Conservation (phyloP, 2,797 vertebrate species). For the Argyrosomus regius region DNA sequence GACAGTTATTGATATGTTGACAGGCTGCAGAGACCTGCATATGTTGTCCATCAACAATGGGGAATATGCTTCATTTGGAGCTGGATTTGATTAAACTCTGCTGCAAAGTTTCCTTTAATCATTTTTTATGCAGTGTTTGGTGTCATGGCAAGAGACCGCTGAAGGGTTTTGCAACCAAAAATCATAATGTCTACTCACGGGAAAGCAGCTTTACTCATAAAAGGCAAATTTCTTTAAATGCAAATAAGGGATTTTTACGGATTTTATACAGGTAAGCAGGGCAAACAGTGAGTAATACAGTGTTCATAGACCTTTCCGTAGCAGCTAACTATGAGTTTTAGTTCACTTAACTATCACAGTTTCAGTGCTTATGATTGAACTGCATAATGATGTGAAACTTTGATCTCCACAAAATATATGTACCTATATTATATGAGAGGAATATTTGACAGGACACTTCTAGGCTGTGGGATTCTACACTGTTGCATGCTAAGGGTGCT, state of each 20-base stretch:
- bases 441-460: conserved; percentile 22
- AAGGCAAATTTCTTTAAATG: conserved; percentile 27
- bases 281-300: conserved; percentile 5
- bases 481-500: conserved; percentile 20
- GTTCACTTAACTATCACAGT: neutral
- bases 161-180: conserved; percentile 1
- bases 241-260: conserved; percentile 18
- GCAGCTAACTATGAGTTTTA: neutral
- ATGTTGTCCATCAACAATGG: conserved; percentile 35
- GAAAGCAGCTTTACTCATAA: conserved; percentile 16
- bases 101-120: conserved; percentile 7
- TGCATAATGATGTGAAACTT: conserved; percentile 11
- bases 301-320: neutral
- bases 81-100: conserved; percentile 18
- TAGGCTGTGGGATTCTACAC: neutral
- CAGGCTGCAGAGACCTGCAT: conserved; percentile 46
- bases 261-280: conserved; percentile 36
- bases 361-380: neutral
- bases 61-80: conserved; percentile 18
- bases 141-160: neutral
- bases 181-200: neutral
- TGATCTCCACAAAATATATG: conserved; percentile 9
- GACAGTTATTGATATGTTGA: conserved; percentile 71
- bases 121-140: neutral
- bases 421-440: neutral